Base-by-base conservation (phyloP, 2,797 vertebrate genomes). In the Rallus crepitans region DNA sequence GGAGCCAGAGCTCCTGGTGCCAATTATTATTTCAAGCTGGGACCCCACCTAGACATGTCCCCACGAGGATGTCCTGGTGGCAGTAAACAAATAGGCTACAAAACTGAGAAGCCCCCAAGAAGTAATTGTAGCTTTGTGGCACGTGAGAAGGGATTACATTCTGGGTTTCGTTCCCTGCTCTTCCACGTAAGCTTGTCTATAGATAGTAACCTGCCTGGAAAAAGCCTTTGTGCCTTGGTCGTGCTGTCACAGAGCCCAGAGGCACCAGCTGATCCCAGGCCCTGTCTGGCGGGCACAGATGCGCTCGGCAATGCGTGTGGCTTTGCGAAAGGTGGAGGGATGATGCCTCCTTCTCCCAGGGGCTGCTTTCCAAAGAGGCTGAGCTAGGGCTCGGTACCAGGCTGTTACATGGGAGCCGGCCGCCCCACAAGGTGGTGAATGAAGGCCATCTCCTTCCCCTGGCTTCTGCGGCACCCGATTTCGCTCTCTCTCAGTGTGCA, bases 121-220 rank as follows among this genome's bases (percentile, higher is more conserved):
- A 91, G 82, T 87, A 82, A 93, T 75, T 94, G 87, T 92, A 92
- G 82, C 91, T 71, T 76, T 21, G 33, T 86, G 92, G 61, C 33
- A 42, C 21, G 55, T 47, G 35, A 15, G 80, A 69, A 50, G 42
- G 92, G 92, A 85, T 96, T 91, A 85, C 71, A 79, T 75, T 60
- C 89, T 94, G 93, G 71, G 72, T 94, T 93, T 77, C 81, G 53
- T 93, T 93, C 64, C 71, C 83, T 64, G 71, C 78, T 82, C 52
- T 89, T 60, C 50, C 65, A 82, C 33, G 78, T 81, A 42, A 90
- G 63, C 93, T 80, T 77, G 72, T 55, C 90, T 89, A 88, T 90
- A 92, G 83, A 91, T 88, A 94, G 95, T 31, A 95, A 52, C 90
- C 21, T 82, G 89, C 35, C 61, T 82, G 93, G 75, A 85, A 93